Percentiles rank a stretch among this genome's conserved stretches.
These are phyloP conservation scores for Alectura lathami DNA, from an alignment of 2,113 vertebrate genomes.

Conservation along the genomic window DNA sequence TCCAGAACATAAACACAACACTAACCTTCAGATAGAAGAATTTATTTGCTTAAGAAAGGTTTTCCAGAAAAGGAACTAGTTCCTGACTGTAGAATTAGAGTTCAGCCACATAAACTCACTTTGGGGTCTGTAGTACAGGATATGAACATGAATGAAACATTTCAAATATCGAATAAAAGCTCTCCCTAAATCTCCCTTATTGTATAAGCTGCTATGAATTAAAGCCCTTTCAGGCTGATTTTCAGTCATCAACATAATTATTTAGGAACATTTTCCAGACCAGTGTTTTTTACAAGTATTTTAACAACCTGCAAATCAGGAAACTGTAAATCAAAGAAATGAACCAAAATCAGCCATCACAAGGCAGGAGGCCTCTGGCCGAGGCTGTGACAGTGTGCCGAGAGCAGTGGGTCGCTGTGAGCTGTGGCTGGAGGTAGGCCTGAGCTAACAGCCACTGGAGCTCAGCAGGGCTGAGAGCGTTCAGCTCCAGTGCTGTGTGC, in stretches of 20 bases:
- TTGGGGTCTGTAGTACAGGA: slow-evolving; percentile 62
- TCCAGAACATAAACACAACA: slow-evolving; percentile 40
- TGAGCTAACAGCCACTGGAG: background rate
- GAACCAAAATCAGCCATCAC: slow-evolving; percentile 66
- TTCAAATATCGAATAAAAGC: slow-evolving; percentile 62
- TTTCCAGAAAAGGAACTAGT: slow-evolving; percentile 38
- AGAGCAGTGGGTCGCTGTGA: background rate
- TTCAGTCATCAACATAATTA: slow-evolving; percentile 70
- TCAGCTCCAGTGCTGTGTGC: background rate
- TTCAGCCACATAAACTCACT: slow-evolving; percentile 49
- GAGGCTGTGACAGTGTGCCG: background rate
- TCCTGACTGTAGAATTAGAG: slow-evolving; percentile 36
- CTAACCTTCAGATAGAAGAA: background rate
- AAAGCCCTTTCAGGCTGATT: slow-evolving; percentile 64
- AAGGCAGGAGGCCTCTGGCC: slow-evolving; percentile 47
- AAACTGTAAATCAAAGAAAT: slow-evolving; percentile 74
- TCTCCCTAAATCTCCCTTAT: slow-evolving; percentile 61
- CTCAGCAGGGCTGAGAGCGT: background rate
- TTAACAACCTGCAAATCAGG: slow-evolving; percentile 75
- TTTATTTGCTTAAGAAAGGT: slow-evolving; percentile 40
- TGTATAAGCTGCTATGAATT: slow-evolving; percentile 70
- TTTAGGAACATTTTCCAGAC: slow-evolving; percentile 71
- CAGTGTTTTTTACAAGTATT: slow-evolving; percentile 68
- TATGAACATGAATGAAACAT: slow-evolving; percentile 66
- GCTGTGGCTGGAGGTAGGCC: background rate